phyloP scores from a whole-genome alignment of 1,140 invertebrate genomes.

The Drosophila nasuta region DNA sequence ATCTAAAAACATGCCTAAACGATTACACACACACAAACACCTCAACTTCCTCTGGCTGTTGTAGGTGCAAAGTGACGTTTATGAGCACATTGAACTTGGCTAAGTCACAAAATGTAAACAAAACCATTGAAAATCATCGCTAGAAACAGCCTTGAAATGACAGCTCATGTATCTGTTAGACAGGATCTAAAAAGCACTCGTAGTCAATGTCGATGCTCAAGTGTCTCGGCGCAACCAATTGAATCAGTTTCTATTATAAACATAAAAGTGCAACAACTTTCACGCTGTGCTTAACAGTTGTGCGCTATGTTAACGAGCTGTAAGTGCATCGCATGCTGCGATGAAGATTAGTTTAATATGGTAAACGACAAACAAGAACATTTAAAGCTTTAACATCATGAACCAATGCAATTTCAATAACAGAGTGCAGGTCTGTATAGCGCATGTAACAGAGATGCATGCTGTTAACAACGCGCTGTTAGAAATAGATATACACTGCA shows the following conservation, averaged over 20 bases:
- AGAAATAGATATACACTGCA: no score
- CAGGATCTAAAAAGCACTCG: conserved; percentile 12
- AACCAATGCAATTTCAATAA: no score
- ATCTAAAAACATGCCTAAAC: conserved; percentile 20
- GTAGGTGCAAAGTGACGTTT: conserved; percentile 44
- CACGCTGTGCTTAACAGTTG: conserved; percentile 5
- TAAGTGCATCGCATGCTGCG: background rate
- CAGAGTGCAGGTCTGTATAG: no score
- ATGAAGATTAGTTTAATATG: no score
- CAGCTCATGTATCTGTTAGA: background rate
- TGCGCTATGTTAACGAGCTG: background rate
- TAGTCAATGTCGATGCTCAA: conserved; percentile 12
- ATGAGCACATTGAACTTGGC: conserved; percentile 57
- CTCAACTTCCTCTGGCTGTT: conserved; percentile 22
- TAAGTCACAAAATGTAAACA: conserved; percentile 38
- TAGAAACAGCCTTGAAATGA: conserved; percentile 36
- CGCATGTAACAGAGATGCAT: no score
- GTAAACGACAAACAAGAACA: no score
- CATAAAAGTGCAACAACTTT: background rate
- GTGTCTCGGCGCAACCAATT: conserved; percentile 23
- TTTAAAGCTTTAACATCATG: no score
- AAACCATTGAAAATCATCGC: conserved; percentile 21
- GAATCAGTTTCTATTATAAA: conserved; percentile 14
- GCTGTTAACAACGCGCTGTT: no score
- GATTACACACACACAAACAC: conserved; percentile 8